Base-by-base conservation (phyloP, 2,113 vertebrate genomes). In the Cryptoleucopteryx plumbea region DNA sequence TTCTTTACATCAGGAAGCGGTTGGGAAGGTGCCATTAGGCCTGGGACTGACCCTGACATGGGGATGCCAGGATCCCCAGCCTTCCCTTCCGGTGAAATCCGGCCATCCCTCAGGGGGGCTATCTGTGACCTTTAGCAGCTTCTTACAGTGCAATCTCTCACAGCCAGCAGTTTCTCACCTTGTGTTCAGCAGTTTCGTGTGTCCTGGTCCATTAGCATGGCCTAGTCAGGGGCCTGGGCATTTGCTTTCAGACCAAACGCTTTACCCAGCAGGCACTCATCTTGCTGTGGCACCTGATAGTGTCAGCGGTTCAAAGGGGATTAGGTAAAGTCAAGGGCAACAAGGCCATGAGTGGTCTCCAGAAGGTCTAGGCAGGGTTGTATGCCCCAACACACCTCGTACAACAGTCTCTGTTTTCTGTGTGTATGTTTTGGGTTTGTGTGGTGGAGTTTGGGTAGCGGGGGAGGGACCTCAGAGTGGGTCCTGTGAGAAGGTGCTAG, bases 121-220 rank as follows among this genome's bases (percentile, higher is more conserved):
- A 5, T 42, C 19, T 73, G 48, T 77, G 38, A 73, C 29, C 22
- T 40, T 58, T 3, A 53, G 15, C 20, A 78, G 43, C 34, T 71
- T 52, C 38, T 72, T 38, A 52, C 16, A 11, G 20, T 23, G 19
- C 56, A 13, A 26, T 11, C 36, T 50, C 34, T 42, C 62, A 48
- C 40, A 78, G 31, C 6, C n/a, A 50, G 53, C 7, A 72, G 7
- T 42, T 86, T 61, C 26, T 82, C 31, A 17, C 27, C 48, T 66
- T 6, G 2, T 16, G 8, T 66, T n/a, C 58, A 38, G n/a, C 26
- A 66, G 52, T 61, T 53, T 40, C 1, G 0, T 1, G 2, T 17
- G 21, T 38, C 72, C 47, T 56, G 22, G 22, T 55, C 16, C 3
- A 0, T 43, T n/a, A 31, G 4, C 23, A 34, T 5, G 6, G 10